A percentile compares a stretch with the other conserved stretches of the same genome.
These are phyloP conservation scores for Ceriagrion tenellum DNA, from an alignment of 2,888 invertebrate species.

Conservation along the genomic window DNA sequence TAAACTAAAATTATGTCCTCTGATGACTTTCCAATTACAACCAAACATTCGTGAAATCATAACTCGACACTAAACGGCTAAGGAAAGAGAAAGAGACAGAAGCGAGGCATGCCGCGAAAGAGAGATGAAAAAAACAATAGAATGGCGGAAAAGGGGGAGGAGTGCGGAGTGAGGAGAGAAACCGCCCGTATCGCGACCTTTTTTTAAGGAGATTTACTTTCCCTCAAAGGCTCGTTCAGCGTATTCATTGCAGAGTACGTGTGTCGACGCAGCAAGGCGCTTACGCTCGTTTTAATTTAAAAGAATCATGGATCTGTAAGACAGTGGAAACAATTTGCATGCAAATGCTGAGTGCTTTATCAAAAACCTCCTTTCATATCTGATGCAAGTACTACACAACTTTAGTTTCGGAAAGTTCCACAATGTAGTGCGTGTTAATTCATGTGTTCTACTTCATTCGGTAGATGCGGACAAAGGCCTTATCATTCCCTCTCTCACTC, in stretches of 20 bases:
- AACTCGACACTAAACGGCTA: neutral
- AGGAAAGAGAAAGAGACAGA: neutral
- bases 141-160: neutral
- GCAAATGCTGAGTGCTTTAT: neutral
- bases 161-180: neutral
- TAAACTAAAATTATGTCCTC: no score
- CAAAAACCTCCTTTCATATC: neutral
- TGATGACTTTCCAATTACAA: no score
- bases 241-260: neutral
- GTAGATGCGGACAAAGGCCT: no score
- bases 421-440: no score
- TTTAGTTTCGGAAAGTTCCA: no score
- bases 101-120: neutral
- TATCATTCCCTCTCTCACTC: no score
- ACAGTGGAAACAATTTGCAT: neutral
- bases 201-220: neutral
- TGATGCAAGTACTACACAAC: neutral
- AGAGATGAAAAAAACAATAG: neutral
- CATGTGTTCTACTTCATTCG: no score
- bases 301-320: neutral
- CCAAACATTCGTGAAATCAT: neutral
- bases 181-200: neutral
- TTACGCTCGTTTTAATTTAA: neutral
- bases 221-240: neutral
- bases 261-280: neutral